Evolutionary conservation across 2,113 vertebrate genomes (phyloP), one percentile per base, ranked within the genome.

Genomic region (Prionailurus viverrinus): DNA sequence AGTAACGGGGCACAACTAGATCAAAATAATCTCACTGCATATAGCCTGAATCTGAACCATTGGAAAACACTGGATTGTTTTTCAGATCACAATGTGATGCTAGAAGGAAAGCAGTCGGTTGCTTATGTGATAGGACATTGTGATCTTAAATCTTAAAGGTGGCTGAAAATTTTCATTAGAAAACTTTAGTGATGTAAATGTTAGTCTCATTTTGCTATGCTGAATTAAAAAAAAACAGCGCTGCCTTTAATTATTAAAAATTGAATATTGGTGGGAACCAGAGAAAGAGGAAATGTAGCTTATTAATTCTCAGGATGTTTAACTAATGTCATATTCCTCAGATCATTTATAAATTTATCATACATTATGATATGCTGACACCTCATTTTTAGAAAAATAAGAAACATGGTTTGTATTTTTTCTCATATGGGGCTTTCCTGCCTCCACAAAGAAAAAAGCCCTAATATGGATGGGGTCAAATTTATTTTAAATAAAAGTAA

Each of bases 361-460:
- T n/a, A 69, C 12, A 65, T 41, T 96, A 36, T 89, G 21, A 58
- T 53, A 80, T 74, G 39, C 7, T 27, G 89, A 53, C 4, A 76
- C 25, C 31, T 78, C 27, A 95, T 48, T 80, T 88, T 80, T 90
- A 93, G 53, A 66, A 91, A 92, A 93, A 61, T 55, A 80, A 79
- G 51, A 78, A 65, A 74, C 9, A 18, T 93, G 25, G 19, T 16
- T 82, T 61, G 16, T 39, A 39, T 61, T 55, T 83, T 94, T 79
- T 87, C 58, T 80, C 25, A n/a, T 55, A 15, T 0, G 74, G 25
- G 19, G 0, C 25, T 87, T n/a, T 84, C n/a, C 36, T 69, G 80
- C 23, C 10, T 85, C 41, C 48, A 84, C 19, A 39, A 66, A 65
- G 66, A 89, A 53, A 80, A 89, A 82, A 79, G 0, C 13, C 6